These are phyloP conservation scores for Plotosus lineatus DNA, from an alignment of 2,113 vertebrate species.

Conservation along the genomic window DNA sequence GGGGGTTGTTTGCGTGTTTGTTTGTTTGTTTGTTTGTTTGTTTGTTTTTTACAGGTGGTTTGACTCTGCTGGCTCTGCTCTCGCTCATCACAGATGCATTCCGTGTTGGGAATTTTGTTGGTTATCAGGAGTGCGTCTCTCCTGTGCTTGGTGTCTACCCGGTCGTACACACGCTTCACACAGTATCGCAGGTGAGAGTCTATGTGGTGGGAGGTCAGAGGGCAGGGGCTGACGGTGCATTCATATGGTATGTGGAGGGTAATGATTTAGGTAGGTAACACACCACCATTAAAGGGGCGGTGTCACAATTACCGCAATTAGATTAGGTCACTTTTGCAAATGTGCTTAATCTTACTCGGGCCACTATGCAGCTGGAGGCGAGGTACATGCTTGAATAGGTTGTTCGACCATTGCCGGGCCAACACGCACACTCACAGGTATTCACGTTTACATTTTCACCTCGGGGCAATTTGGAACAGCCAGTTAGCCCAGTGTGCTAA, in stretches of 20 bases:
- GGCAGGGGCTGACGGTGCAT: background rate
- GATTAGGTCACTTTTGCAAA: too few relatives aligned
- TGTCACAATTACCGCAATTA: too few relatives aligned
- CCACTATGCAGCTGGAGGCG: too few relatives aligned
- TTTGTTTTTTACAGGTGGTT: conserved; percentile 74
- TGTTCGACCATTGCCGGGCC: too few relatives aligned
- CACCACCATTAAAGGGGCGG: background rate
- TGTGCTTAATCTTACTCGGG: too few relatives aligned
- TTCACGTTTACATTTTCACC: too few relatives aligned
- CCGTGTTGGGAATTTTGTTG: conserved; percentile 89
- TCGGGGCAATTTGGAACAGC: too few relatives aligned
- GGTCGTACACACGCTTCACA: conserved; percentile 84
- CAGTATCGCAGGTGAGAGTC: conserved; percentile 85
- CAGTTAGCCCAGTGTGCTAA: too few relatives aligned
- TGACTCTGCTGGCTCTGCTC: conserved; percentile 87
- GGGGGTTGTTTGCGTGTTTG: too few relatives aligned
- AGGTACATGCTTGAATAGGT: too few relatives aligned
- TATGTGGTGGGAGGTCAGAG: background rate
- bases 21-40: background rate
- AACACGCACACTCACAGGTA: too few relatives aligned
- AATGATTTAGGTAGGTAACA: background rate
- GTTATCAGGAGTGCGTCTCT: conserved; percentile 85
- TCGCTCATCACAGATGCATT: conserved; percentile 91
- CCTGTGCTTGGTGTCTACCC: conserved; percentile 86
- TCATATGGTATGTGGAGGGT: background rate